Evolutionary conservation across 2,888 invertebrate species (phyloP).

Genomic region (Drosophila peninsularis): DNA sequence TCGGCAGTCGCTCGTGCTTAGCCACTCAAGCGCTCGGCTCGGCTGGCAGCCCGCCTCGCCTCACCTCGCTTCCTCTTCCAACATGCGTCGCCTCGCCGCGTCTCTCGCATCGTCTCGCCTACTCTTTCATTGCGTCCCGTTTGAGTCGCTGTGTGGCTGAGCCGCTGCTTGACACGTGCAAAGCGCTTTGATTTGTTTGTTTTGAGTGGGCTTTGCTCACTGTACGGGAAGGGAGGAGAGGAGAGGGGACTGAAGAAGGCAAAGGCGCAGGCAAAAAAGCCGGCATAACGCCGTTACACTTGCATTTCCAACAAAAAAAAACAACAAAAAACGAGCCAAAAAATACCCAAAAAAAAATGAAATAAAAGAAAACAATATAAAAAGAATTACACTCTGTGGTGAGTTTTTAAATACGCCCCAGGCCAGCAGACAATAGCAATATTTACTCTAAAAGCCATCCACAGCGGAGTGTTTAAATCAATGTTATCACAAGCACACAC

Average conservation of each 20-base stretch:
- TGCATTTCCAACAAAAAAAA: neutral
- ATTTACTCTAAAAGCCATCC: constrained; percentile 30
- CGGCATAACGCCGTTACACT: constrained; percentile 35
- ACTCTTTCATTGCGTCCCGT: constrained; percentile 1
- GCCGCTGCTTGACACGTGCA: constrained; percentile 54
- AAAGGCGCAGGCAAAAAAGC: constrained; percentile 41
- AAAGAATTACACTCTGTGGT: constrained; percentile 26
- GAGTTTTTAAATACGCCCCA: constrained; percentile 36
- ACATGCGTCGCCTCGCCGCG: neutral
- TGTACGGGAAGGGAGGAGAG: neutral
- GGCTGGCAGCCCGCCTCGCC: constrained; percentile 7
- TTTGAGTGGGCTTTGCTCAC: constrained; percentile 50
- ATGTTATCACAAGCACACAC: constrained; percentile 25
- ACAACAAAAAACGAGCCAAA: neutral
- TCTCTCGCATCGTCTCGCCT: constrained; percentile 3
- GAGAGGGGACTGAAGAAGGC: neutral
- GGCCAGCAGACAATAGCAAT: constrained; percentile 31
- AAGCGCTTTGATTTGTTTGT: constrained; percentile 62
- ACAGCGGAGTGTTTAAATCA: constrained; percentile 19
- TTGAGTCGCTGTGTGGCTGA: constrained; percentile 20
- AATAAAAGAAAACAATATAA: constrained; percentile 15
- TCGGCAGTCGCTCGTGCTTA: constrained; percentile 37
- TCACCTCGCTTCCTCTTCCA: neutral
- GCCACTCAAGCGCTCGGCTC: constrained; percentile 19
- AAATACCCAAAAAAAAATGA: neutral